phyloP scores from a whole-genome alignment of 2,888 invertebrate species.

The Nebria salina region DNA sequence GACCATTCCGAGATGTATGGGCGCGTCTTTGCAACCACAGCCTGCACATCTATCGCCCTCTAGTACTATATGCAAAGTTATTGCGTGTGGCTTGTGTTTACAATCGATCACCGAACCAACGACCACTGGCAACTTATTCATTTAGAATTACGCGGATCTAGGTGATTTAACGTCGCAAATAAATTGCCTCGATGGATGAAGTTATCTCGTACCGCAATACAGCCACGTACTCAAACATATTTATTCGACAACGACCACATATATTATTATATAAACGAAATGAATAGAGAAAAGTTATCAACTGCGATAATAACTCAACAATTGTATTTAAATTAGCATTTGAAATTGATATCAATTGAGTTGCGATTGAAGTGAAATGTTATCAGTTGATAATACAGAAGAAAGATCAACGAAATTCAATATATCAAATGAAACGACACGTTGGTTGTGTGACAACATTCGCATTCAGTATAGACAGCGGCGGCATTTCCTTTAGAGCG shows the following conservation, averaged over 20 bases:
- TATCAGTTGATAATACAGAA: constrained; percentile 7
- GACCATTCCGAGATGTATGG: constrained; percentile 55
- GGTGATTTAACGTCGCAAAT: constrained; percentile 17
- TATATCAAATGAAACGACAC: neutral
- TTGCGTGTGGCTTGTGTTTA: neutral
- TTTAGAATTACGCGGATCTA: constrained; percentile 21
- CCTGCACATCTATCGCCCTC: constrained; percentile 57
- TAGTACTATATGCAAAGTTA: constrained; percentile 48
- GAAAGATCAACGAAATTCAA: neutral
- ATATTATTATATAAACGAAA: no score
- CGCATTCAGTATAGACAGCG: constrained; percentile 14
- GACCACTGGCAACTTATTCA: neutral
- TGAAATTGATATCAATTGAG: neutral
- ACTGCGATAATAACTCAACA: no score
- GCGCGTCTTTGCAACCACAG: constrained; percentile 57
- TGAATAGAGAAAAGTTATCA: neutral
- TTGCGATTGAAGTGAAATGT: neutral
- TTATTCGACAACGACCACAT: neutral
- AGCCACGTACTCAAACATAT: neutral
- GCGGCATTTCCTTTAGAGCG: constrained; percentile 41
- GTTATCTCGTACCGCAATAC: neutral
- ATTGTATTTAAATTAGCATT: neutral
- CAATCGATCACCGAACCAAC: neutral
- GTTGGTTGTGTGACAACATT: constrained; percentile 2
- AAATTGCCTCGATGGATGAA: constrained; percentile 9